Percentiles rank a stretch among this genome's conserved stretches.
These are phyloP conservation scores for Ypsolopha scabrella DNA, from an alignment of 2,888 invertebrate genomes.

Conservation along the genomic window DNA sequence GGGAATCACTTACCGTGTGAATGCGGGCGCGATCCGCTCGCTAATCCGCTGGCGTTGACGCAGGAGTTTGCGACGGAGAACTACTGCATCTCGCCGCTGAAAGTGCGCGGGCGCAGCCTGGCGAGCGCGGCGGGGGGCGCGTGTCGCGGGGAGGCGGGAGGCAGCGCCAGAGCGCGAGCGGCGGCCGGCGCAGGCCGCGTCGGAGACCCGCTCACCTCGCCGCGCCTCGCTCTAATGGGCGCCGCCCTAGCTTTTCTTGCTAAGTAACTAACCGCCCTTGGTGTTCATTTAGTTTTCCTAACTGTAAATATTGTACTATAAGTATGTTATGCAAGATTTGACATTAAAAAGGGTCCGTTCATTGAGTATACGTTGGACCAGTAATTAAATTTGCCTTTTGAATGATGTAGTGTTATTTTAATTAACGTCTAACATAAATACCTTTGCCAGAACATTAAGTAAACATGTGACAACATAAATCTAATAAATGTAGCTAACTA, in stretches of 20 bases:
- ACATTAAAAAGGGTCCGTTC: constrained; percentile 66
- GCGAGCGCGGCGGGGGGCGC: constrained; percentile 56
- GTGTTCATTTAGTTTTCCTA: constrained; percentile 47
- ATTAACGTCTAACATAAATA: background rate
- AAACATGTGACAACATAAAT: background rate
- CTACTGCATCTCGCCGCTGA: constrained; percentile 87
- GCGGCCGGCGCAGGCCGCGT: constrained; percentile 31
- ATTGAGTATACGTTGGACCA: constrained; percentile 68
- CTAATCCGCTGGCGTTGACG: constrained; percentile 78
- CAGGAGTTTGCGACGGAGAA: constrained; percentile 79
- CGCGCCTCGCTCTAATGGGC: constrained; percentile 30
- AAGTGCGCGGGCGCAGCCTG: constrained; percentile 84
- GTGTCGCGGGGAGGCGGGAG: constrained; percentile 52
- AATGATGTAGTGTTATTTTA: background rate
- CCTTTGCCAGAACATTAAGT: background rate
- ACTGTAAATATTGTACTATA: constrained; percentile 67
- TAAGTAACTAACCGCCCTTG: constrained; percentile 47
- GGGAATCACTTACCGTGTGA: constrained; percentile 91
- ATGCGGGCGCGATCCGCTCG: constrained; percentile 83
- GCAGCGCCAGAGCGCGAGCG: constrained; percentile 40
- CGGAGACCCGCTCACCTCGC: constrained; percentile 20
- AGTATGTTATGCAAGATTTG: constrained; percentile 57
- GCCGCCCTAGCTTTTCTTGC: constrained; percentile 45
- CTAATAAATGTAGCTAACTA: background rate
- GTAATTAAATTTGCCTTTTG: constrained; percentile 67